A percentile compares a stretch with the other conserved stretches of the same genome.
Conservation (phyloP, 1,140 invertebrate genomes). For the Anoplolepis gracilipes region DNA sequence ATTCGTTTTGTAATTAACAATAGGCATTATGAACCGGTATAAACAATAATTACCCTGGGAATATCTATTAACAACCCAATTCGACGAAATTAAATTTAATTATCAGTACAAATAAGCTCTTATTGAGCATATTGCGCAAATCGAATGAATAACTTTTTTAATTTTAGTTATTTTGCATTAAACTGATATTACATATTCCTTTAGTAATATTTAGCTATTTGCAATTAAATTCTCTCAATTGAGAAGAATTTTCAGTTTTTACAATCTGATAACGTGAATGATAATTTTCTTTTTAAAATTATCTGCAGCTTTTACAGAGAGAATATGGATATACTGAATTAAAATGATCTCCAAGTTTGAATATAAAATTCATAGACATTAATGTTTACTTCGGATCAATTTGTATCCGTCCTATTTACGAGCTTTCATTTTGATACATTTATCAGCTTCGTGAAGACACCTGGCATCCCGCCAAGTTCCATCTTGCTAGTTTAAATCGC, state of each 20-base stretch:
- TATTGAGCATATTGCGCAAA: neutral
- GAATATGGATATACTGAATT: too few relatives aligned
- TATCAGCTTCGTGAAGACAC: neutral
- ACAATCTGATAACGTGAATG: neutral
- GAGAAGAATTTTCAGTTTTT: neutral
- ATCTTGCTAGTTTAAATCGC: slow-evolving; percentile 18
- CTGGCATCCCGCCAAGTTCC: slow-evolving; percentile 39
- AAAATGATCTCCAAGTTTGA: neutral
- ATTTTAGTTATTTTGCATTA: neutral
- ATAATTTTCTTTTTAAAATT: neutral
- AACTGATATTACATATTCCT: neutral
- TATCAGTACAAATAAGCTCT: neutral
- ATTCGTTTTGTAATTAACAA: slow-evolving; percentile 46
- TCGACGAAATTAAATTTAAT: slow-evolving; percentile 32
- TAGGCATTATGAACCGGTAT: slow-evolving; percentile 13
- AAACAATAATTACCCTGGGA: slow-evolving; percentile 19
- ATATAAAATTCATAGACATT: neutral
- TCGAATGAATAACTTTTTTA: neutral
- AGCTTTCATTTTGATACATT: slow-evolving; percentile 23
- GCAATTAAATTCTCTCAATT: neutral
- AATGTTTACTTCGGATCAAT: neutral
- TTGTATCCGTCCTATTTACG: slow-evolving; percentile 12
- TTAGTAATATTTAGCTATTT: neutral
- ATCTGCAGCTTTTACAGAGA: too few relatives aligned
- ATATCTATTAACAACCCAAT: slow-evolving; percentile 11